phyloP scores from a whole-genome alignment of 2,888 invertebrate species.

The Hanleya hanleyi region DNA sequence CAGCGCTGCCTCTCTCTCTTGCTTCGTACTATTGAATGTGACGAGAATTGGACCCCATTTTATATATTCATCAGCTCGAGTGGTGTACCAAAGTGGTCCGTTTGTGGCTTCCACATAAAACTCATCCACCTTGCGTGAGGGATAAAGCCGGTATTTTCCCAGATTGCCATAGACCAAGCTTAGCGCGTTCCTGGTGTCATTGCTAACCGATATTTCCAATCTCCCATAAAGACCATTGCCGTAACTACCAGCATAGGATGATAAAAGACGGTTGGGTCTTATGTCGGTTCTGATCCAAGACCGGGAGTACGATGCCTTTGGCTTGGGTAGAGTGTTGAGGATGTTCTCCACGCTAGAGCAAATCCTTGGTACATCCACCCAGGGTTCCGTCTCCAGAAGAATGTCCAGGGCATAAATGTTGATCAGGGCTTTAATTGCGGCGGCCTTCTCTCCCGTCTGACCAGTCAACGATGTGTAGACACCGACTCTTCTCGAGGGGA shows the following conservation, averaged over 20 bases:
- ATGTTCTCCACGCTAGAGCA: constrained; percentile 26
- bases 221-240: constrained; percentile 35
- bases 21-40: constrained; percentile 21
- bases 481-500: constrained; percentile 30
- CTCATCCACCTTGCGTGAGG: constrained; percentile 32
- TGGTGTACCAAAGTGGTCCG: constrained; percentile 37
- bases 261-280: constrained; percentile 9
- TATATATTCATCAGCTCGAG: constrained; percentile 34
- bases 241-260: constrained; percentile 32
- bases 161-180: constrained; percentile 36
- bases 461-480: constrained; percentile 36
- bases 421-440: constrained; percentile 34
- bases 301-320: neutral
- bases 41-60: constrained; percentile 18
- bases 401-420: constrained; percentile 35
- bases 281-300: neutral
- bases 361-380: constrained; percentile 17
- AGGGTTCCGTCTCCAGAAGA: constrained; percentile 21
- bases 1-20: constrained; percentile 6
- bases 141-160: constrained; percentile 28
- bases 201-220: constrained; percentile 24
- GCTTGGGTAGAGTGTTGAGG: constrained; percentile 12
- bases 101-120: constrained; percentile 29
- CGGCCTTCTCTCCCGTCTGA: constrained; percentile 20
- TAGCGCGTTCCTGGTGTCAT: constrained; percentile 19